Percentiles rank a stretch among this genome's conserved stretches.
phyloP scores from a whole-genome alignment of 2,888 invertebrate species.

The Oligia latruncula region DNA sequence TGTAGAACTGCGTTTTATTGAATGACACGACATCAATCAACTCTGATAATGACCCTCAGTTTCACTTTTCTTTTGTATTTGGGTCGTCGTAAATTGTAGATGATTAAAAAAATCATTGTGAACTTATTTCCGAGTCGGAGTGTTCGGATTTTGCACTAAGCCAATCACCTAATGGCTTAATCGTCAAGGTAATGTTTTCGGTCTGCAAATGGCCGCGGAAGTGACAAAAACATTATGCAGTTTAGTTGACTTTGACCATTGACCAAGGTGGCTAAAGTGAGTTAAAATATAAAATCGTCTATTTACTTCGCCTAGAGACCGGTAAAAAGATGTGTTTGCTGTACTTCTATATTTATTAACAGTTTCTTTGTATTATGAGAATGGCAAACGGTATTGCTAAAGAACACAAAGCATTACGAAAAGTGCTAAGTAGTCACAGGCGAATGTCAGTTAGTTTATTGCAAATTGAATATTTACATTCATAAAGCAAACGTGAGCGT shows the following conservation, averaged over 20 bases:
- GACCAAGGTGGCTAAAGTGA: slow-evolving; percentile 71
- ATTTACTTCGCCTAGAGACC: slow-evolving; percentile 66
- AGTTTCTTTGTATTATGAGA: slow-evolving; percentile 25
- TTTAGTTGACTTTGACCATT: slow-evolving; percentile 72
- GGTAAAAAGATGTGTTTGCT: slow-evolving; percentile 46
- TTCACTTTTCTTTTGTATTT: slow-evolving; percentile 79
- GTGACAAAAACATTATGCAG: slow-evolving; percentile 72
- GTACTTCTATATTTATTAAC: slow-evolving; percentile 22
- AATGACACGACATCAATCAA: slow-evolving; percentile 76
- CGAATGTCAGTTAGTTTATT: slow-evolving; percentile 72
- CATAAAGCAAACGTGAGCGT: slow-evolving; percentile 67
- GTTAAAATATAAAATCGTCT: slow-evolving; percentile 70
- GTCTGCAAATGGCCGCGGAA: slow-evolving; percentile 78
- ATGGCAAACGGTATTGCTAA: slow-evolving; percentile 48
- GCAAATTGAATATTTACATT: slow-evolving; percentile 78
- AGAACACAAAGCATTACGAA: slow-evolving; percentile 68
- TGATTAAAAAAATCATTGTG: slow-evolving; percentile 74
- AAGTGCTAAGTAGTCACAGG: slow-evolving; percentile 72
- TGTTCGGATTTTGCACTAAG: slow-evolving; percentile 65
- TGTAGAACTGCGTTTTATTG: slow-evolving; percentile 70
- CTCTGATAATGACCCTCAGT: slow-evolving; percentile 74
- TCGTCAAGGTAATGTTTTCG: slow-evolving; percentile 73
- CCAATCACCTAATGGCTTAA: slow-evolving; percentile 67
- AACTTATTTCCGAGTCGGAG: slow-evolving; percentile 74
- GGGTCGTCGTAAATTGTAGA: slow-evolving; percentile 69